Conservation (phyloP, 35 echinoderm and acorn worm genomes). For the Apostichopus parvimensis region DNA sequence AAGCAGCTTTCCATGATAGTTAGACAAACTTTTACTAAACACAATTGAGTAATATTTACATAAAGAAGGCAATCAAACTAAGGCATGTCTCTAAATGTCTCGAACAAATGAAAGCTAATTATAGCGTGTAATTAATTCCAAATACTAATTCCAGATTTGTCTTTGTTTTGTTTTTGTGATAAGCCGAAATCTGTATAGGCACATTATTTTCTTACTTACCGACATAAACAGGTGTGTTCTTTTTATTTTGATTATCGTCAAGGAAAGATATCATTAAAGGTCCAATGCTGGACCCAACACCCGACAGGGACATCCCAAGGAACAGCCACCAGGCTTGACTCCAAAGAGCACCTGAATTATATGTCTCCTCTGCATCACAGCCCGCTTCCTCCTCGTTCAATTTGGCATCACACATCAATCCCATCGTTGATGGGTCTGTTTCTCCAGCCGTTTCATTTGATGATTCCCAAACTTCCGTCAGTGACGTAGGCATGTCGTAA, state of each 20-base stretch:
- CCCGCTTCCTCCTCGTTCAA: background rate
- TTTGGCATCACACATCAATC: conserved; percentile 30
- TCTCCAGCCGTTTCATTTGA: background rate
- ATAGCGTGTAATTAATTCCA: too few relatives aligned
- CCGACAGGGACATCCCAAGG: background rate
- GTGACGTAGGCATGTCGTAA: conserved; percentile 11
- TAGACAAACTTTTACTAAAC: too few relatives aligned
- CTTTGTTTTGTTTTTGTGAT: too few relatives aligned
- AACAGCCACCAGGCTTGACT: conserved; percentile 51
- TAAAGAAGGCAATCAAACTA: too few relatives aligned
- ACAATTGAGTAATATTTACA: too few relatives aligned
- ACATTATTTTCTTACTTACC: background rate
- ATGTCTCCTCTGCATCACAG: conserved; percentile 4
- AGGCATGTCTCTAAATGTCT: too few relatives aligned
- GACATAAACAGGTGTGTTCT: conserved; percentile 37
- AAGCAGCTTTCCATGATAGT: too few relatives aligned
- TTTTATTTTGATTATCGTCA: conserved; percentile 47
- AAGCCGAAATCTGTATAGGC: too few relatives aligned
- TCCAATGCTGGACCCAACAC: background rate
- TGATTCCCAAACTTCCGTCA: background rate
- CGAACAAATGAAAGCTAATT: too few relatives aligned
- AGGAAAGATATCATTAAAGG: conserved; percentile 43
- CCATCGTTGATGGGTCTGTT: background rate
- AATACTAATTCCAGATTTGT: too few relatives aligned
- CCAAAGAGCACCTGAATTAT: conserved; percentile 26